Conservation (phyloP, 2,888 invertebrate genomes). For the Atethmia centrago region DNA sequence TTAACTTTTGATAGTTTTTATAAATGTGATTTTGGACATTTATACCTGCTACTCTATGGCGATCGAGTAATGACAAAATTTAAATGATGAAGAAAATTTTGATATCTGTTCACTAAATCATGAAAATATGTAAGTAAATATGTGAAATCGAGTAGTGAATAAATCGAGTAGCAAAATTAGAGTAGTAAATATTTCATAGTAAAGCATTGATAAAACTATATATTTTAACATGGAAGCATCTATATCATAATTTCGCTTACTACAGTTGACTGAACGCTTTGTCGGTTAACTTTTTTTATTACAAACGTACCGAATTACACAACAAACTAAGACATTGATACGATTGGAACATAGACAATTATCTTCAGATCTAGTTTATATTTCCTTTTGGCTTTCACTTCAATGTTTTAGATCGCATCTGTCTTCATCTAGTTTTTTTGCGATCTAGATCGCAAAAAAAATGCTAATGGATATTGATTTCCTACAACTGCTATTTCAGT, state of each 20-base stretch:
- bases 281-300: constrained; percentile 10
- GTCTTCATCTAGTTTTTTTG: too few species aligned
- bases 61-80: too few species aligned
- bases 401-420: constrained; percentile 17
- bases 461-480: constrained; percentile 37
- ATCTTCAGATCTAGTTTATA: constrained; percentile 40
- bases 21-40: too few species aligned
- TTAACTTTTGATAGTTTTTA: background rate
- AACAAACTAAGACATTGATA: constrained; percentile 26
- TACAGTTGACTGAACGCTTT: background rate
- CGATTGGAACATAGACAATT: constrained; percentile 37
- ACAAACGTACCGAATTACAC: constrained; percentile 18
- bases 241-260: too few species aligned
- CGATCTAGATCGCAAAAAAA: constrained; percentile 18
- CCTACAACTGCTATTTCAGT: background rate
- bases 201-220: too few species aligned
- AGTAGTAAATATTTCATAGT: too few species aligned
- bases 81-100: too few species aligned
- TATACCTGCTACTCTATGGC: too few species aligned
- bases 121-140: too few species aligned
- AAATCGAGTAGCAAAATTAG: too few species aligned
- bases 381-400: constrained; percentile 47
- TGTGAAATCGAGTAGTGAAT: too few species aligned
- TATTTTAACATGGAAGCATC: background rate
- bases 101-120: too few species aligned